Evolutionary conservation across 2,888 invertebrate genomes (phyloP), one percentile per base, ranked within the genome.

Genomic region (Athalia cordata): DNA sequence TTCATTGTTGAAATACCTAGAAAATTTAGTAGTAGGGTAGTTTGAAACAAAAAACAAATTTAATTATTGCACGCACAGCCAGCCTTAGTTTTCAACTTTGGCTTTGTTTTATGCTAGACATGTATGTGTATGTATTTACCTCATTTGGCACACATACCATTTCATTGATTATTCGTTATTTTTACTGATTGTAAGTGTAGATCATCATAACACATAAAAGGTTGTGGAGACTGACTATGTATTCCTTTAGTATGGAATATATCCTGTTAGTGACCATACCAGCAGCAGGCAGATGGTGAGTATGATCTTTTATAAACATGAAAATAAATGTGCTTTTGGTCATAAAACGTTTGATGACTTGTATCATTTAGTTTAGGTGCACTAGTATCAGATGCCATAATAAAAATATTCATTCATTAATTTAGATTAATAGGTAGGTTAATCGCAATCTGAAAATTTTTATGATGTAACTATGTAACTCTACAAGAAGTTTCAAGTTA

Each of bases 281-380:
- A 85, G 79, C 78, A 80, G 84, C 85, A 86, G 85, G 85, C 86
- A 86, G 85, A 85, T 83, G 85, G 84, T 85, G 81, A 80, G 79
- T 80, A 82, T 78, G 82, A 82, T 79, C 79, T 70, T 79, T 75
- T 80, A 78, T 82, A 81, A 79, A 80, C 81, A 64, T 64, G 49
- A 64, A 75, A 49, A 75, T n/a, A 75, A 13, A 59, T 59, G 8
- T 72, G 72, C 59, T 15, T 72, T 15, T 15, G 59, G 9, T 55
- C 55, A 11, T 4, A 7, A 55, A 55, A 55, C 4, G 45, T 72
- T 45, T 72, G 57, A 59, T 45, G 9, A 72, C 47, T 57, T 59
- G 13, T 47, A 59, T 13, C 47, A 45, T 62, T 13, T 8, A 55
- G 9, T 62, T 4, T n/a, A 55, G 55, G 9, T 55, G n/a, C 29